Base-by-base conservation (phyloP, 92 coral and sea anemone genomes). In the Meandrina meandrites region DNA sequence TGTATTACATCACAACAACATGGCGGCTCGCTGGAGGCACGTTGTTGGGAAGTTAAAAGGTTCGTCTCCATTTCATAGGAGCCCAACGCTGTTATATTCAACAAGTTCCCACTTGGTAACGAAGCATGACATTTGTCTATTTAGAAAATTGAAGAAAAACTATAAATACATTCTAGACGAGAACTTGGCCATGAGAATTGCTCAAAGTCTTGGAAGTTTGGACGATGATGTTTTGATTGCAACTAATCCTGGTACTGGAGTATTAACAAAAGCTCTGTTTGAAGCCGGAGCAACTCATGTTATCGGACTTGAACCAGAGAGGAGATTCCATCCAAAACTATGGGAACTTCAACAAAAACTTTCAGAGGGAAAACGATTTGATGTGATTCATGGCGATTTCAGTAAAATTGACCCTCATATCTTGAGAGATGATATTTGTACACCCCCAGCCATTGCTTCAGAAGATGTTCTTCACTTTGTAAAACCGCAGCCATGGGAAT, bases 171-270 rank as follows among this genome's bases (percentile, higher is more conserved):
- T 97, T 72, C 83, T 94, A 37, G 96, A 95, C 36, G 89, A 89
- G 54, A 76, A 57, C 71, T 82, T 95, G 27, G 99, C 99, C 14
- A 80, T 79, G 36, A 90, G 79, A 80, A 90, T 95, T 74, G 94
- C 95, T 28, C 76, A 91, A 35, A 90, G 91, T 67, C 85, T 97
- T 40, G 88, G 89, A 12, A 22, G 69, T 73, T 79, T 86, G 28
- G 21, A 80, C 45, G 58, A 53, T 36, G 87, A 82, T 18, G 94
- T 94, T 45, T 58, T 97, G 0, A 69, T 90, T 0, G 98, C 94
- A 80, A 88, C 97, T 15, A 97, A 90, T 82, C 99, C 99, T 1
- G 98, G 99, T 1, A 95, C 94, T 1, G 99, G 99, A 1, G 93
- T 92, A 12, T 88, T 97, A 19, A 82, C 96, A 7, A 88, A 87